These are phyloP conservation scores for Reticulitermes lucifugus DNA, from an alignment of 2,888 invertebrate species.

Conservation along the genomic window DNA sequence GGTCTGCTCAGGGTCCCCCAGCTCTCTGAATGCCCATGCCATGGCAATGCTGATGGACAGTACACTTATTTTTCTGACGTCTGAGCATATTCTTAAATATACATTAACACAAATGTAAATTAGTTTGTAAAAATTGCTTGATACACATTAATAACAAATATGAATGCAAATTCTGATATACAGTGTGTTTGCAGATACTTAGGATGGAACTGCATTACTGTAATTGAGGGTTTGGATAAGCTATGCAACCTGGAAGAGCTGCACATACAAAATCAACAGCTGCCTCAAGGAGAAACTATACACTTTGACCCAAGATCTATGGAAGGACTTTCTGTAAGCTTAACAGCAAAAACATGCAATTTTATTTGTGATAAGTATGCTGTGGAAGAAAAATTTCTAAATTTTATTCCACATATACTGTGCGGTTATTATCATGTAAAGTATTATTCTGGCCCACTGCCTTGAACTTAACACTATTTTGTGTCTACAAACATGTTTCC, in stretches of 20 bases:
- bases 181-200: constrained; percentile 60
- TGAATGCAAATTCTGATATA: background rate
- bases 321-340: constrained; percentile 69
- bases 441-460: too few relatives aligned
- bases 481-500: too few relatives aligned
- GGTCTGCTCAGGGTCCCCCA: too few relatives aligned
- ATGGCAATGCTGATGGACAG: too few relatives aligned
- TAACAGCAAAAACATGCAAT: background rate
- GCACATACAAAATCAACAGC: constrained; percentile 75
- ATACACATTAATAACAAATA: background rate
- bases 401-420: too few relatives aligned
- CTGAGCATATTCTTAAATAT: too few relatives aligned
- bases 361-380: background rate
- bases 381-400: background rate
- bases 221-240: constrained; percentile 76
- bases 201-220: constrained; percentile 75
- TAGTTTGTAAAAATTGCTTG: too few relatives aligned
- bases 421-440: too few relatives aligned
- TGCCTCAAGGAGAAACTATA: constrained; percentile 68
- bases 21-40: too few relatives aligned
- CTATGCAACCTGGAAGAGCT: constrained; percentile 73
- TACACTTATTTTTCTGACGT: too few relatives aligned
- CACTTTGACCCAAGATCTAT: constrained; percentile 77
- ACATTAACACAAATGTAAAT: too few relatives aligned
- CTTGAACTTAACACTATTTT: too few relatives aligned